Conservation (phyloP, 92 coral and sea anemone species). For the Bergia puertoricense region DNA sequence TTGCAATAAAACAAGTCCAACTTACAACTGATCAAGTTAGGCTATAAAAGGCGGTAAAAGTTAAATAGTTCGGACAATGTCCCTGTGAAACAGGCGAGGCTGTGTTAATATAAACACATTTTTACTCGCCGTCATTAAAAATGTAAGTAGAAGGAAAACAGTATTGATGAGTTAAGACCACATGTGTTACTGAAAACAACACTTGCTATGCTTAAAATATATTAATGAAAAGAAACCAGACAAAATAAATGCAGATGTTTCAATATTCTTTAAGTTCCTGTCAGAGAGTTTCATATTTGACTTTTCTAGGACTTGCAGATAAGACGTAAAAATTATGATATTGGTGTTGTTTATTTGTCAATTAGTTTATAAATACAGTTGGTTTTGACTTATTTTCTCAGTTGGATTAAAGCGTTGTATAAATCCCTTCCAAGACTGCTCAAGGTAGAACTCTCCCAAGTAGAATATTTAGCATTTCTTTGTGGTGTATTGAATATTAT, state of each 20-base stretch:
- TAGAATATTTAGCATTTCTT: not conserved
- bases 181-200: not conserved
- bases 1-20: too few relatives aligned
- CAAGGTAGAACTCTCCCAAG: not conserved
- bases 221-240: not conserved
- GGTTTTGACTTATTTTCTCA: not conserved
- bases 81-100: not conserved
- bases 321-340: not conserved
- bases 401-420: not conserved
- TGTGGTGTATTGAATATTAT: too few relatives aligned
- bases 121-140: conserved; percentile 17
- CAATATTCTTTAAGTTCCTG: not conserved
- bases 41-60: not conserved
- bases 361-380: conserved; percentile 1
- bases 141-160: conserved; percentile 30
- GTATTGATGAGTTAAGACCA: conserved; percentile 14
- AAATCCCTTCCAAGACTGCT: not conserved
- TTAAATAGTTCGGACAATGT: not conserved
- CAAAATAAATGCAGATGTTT: not conserved
- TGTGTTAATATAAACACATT: not conserved
- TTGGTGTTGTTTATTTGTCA: not conserved
- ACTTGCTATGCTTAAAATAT: too few relatives aligned
- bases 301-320: not conserved
- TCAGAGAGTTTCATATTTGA: not conserved
- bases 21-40: not conserved